Conservation (phyloP, 2,888 invertebrate species). For the Agriopis leucophaearia region DNA sequence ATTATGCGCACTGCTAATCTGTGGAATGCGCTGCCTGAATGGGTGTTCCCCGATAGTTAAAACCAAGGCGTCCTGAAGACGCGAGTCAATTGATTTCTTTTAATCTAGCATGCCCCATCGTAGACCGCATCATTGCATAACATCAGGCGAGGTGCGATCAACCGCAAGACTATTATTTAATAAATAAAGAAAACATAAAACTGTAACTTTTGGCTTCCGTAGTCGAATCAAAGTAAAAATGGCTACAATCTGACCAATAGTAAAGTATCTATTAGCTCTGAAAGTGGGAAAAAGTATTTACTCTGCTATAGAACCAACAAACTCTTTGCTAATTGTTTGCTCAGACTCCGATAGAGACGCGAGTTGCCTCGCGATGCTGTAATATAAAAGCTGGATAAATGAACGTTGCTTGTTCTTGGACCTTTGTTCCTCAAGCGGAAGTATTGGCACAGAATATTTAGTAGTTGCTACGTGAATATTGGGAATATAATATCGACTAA, state of each 20-base stretch:
- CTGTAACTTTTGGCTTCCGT: too few relatives aligned
- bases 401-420: not conserved
- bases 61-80: too few relatives aligned
- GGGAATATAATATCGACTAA: not conserved
- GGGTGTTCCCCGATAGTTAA: too few relatives aligned
- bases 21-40: too few relatives aligned
- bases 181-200: too few relatives aligned
- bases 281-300: constrained; percentile 5
- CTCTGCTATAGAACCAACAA: not conserved
- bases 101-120: too few relatives aligned
- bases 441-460: not conserved
- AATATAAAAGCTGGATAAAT: not conserved
- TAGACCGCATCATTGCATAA: too few relatives aligned
- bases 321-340: constrained; percentile 8
- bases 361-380: not conserved
- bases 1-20: too few relatives aligned
- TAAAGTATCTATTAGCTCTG: not conserved
- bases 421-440: not conserved
- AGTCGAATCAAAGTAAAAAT: too few relatives aligned
- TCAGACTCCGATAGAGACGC: not conserved
- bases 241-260: not conserved
- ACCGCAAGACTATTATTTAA: not conserved
- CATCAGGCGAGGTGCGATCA: too few relatives aligned
- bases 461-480: not conserved
- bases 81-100: too few relatives aligned